Evolutionary conservation across 2,113 vertebrate genomes (phyloP), one percentile per base, ranked within the genome.

Genomic region (Cryptotis parvus): DNA sequence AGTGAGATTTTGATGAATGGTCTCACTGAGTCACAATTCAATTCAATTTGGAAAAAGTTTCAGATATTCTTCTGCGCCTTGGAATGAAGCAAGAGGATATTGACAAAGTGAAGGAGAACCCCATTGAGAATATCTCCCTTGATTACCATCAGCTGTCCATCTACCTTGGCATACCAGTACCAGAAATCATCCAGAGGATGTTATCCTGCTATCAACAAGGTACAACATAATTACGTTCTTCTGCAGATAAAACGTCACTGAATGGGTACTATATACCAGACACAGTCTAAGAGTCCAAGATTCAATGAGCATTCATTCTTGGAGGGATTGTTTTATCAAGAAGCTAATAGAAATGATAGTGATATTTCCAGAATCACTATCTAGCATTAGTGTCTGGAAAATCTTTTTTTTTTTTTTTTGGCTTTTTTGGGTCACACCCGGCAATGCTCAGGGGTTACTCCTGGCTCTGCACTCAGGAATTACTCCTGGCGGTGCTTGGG

Each of bases 1-100:
- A 95, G 95, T 96, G 96, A 96, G 82, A 96, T 96, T 93, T 90
- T 96, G 96, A 96, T 96, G 95, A 96, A 96, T 95, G 96, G 96
- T 90, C 94, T 96, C 94, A 96, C 93, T 86, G 95, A 96, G 90
- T 94, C 89, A 95, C 94, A 96, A 9, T 96, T 96, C 92, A 93
- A 86, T 94, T 96, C 95, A 92, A 96, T 95, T 88, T 96, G 96
- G 96, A 89, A 90, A 93, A 96, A 92, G 96, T 96, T 96, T 96
- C 96, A 84, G 96, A 96, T 94, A 95, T 94, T 95, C 96, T 96
- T 93, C 93, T 96, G 43, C 94, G 95, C 41, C 96, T 96, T 35
- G 95, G 96, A 3, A 96, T 96, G 96, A 96, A 96, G 81, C 93
- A 96, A 96, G 95, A 96, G 35, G 96, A 95, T 86, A 96, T 96